Evolutionary conservation across 1,140 invertebrate genomes (phyloP), one percentile per base, ranked within the genome.

Genomic region (Teleogryllus occipitalis): DNA sequence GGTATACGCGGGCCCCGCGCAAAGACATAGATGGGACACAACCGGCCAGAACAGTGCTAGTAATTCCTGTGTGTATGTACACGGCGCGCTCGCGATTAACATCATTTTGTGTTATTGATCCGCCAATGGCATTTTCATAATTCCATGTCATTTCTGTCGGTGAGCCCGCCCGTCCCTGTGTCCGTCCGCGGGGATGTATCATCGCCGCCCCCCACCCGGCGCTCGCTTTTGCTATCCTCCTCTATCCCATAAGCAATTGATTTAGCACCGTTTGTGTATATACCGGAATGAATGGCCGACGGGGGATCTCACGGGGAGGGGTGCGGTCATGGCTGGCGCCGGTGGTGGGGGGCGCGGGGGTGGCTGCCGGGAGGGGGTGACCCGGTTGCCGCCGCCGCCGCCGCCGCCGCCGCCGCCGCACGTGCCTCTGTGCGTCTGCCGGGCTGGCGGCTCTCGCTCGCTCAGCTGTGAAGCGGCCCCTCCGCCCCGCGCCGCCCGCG

Each of bases 91-190:
- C 54, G 54, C 54, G 54, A 65, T 65, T 65, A 65, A 65, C 54
- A 65, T 65, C 54, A 65, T 65, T 65, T 65, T 65, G 54, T 65
- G 54, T 65, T 65, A 65, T 65, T 65, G 54, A 65, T 65, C 54
- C 54, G 18, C 54, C 1, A 65, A 3, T 65, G 54, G 54, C 54
- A 65, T 65, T 65, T 65, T 65, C 54, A 65, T 65, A 65, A 65
- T 65, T 65, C 54, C 54, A 65, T 65, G 54, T 65, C 54, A 65
- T 65, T 65, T 65, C 54, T 65, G 2, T 65, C 54, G 54, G 54
- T 65, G 10, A 65, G 54, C 54, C 54, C 2, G 2, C 1, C 54
- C 54, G 54, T 65, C 54, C 2, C 54, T 65, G 54, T 10, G 54
- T 65, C 54, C 7, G 54, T 65, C 54, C 54, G 27, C 27, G 54